Evolutionary conservation across 2,888 invertebrate species (phyloP).

Genomic region (Cotesia congregata): DNA sequence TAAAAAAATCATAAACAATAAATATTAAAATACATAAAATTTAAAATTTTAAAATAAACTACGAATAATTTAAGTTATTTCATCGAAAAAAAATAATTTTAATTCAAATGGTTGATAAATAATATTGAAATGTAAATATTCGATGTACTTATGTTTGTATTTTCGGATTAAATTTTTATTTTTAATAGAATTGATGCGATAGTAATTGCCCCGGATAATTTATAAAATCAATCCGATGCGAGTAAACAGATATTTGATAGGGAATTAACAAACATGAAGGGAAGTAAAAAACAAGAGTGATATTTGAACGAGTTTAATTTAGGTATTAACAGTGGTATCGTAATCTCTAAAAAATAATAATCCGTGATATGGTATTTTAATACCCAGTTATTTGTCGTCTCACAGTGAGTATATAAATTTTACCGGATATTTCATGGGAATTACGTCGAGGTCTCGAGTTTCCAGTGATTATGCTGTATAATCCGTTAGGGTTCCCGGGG

Average conservation of each 20-base stretch:
- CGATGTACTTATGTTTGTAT: too few species aligned
- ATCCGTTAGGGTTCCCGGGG: conserved; percentile 65
- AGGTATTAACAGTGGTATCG: not conserved
- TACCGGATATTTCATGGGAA: conserved; percentile 61
- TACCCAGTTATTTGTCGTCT: conserved; percentile 1
- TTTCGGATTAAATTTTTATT: too few species aligned
- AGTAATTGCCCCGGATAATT: too few species aligned
- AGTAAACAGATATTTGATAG: not conserved
- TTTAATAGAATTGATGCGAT: too few species aligned
- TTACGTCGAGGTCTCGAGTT: conserved; percentile 63
- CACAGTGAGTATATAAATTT: conserved; percentile 47
- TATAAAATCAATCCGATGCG: not conserved
- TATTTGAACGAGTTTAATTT: not conserved
- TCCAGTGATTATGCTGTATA: conserved; percentile 69
- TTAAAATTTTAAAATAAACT: too few species aligned
- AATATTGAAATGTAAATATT: too few species aligned
- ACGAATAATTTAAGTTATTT: too few species aligned
- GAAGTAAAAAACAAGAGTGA: not conserved
- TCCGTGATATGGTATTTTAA: conserved; percentile 10
- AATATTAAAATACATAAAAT: too few species aligned
- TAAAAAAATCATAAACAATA: too few species aligned
- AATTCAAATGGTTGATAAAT: too few species aligned
- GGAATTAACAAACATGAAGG: not conserved
- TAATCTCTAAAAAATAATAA: not conserved
- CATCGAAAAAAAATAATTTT: too few species aligned